Conservation (phyloP, 2,113 vertebrate species). For the Ellobius talpinus region DNA sequence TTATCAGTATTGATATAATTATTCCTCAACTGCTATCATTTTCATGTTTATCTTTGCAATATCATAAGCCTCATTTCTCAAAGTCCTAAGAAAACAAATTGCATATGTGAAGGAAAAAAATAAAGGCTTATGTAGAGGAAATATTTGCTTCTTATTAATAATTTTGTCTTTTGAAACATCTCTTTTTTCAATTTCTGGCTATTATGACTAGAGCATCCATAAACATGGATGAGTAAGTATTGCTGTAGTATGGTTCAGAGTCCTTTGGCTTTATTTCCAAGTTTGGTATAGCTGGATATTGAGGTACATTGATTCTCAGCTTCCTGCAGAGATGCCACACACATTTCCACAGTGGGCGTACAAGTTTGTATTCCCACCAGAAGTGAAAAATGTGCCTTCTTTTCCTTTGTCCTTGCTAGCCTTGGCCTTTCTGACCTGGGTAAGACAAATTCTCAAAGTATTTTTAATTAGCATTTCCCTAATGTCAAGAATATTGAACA, state of each 20-base stretch:
- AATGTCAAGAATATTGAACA: background rate
- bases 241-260: background rate
- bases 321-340: background rate
- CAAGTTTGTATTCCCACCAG: background rate
- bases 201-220: background rate
- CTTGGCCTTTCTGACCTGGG: background rate
- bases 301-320: too few species aligned
- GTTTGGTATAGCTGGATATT: background rate
- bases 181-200: background rate
- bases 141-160: slow-evolving; percentile 14
- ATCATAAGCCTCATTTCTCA: background rate
- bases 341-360: background rate
- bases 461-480: background rate
- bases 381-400: background rate
- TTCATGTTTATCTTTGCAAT: background rate
- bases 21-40: background rate
- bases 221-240: background rate
- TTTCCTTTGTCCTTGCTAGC: background rate
- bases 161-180: slow-evolving; percentile 3
- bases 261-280: background rate
- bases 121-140: background rate
- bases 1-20: background rate
- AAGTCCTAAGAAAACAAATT: background rate
- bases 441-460: background rate
- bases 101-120: background rate